Evolutionary conservation across 2,797 vertebrate species (phyloP), one percentile per base, ranked within the genome.

Genomic region (Rhadinocentrus ornatus): DNA sequence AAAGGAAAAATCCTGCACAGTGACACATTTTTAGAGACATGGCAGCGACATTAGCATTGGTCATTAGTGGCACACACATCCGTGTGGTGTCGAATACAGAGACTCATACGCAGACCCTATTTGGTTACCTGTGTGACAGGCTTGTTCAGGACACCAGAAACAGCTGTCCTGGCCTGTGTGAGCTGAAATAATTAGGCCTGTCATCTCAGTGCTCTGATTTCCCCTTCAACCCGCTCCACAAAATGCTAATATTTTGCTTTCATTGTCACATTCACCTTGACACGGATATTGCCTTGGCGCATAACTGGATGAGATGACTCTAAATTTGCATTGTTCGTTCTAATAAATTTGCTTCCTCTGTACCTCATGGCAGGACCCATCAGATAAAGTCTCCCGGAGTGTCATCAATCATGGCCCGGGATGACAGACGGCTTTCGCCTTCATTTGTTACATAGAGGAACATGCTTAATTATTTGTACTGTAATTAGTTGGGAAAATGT

Each of bases 401-500:
- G 97, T 97, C 98, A 99, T 99, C 98, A 97, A 99, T 99, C 98
- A 99, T 95, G 89, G 92, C 92, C 90, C 68, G 52, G 80, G 91
- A 90, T 98, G 98, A 99, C 97, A 98, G 97, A 97, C 96, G 96
- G 96, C 96, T 96, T 96, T 98, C 94, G 96, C 97, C 97, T 99
- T 98, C 97, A 97, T 99, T 99, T 99, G 97, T 99, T 98, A 98
- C 96, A 96, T 96, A 96, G 90, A 95, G 96, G 97, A 97, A 99
- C 96, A 99, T 94, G 97, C 96, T 99, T 99, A 99, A 99, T 99
- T 99, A 99, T 99, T 99, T 99, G 98, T 99, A 97, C 97, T 97
- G 97, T 99, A 99, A 99, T 99, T 99, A 99, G 97, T 98, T 99
- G 97, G 96, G 97, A 98, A 99, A 99, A 99, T 99, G 97, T 99